Conservation (phyloP, 2,888 invertebrate species). For the Sminthurides aquaticus region DNA sequence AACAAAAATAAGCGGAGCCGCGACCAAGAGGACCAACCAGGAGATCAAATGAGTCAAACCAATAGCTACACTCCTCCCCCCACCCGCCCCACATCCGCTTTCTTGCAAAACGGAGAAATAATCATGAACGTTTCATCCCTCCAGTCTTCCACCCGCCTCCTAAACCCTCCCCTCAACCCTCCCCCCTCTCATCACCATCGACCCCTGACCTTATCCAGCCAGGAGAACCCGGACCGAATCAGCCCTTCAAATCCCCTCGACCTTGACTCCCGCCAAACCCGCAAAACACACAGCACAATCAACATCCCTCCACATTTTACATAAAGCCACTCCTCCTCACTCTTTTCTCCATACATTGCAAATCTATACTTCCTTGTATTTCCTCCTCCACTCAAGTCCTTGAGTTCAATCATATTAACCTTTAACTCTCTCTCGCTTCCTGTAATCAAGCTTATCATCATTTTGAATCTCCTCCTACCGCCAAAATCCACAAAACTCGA, state of each 20-base stretch:
- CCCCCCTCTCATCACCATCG: too few relatives aligned
- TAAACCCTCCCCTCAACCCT: neutral
- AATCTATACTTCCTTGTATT: too few relatives aligned
- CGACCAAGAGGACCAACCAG: neutral
- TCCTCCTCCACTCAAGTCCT: too few relatives aligned
- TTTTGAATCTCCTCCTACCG: too few relatives aligned
- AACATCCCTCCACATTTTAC: too few relatives aligned
- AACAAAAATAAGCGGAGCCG: neutral
- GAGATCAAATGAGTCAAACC: too few relatives aligned
- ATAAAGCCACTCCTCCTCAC: too few relatives aligned
- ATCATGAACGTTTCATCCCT: neutral
- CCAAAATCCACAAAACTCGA: too few relatives aligned
- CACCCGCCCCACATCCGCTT: neutral
- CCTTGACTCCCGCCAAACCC: neutral
- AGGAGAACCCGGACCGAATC: neutral
- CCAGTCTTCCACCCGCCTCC: neutral
- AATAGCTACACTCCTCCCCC: neutral
- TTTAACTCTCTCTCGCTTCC: too few relatives aligned
- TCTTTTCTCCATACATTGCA: too few relatives aligned
- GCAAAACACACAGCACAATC: neutral
- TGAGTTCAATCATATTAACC: too few relatives aligned
- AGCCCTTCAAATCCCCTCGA: neutral
- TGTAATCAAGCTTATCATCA: too few relatives aligned
- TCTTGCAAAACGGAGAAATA: neutral
- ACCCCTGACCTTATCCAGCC: neutral